Conservation (phyloP, 2,888 invertebrate species). For the Pilophorus perplexus region DNA sequence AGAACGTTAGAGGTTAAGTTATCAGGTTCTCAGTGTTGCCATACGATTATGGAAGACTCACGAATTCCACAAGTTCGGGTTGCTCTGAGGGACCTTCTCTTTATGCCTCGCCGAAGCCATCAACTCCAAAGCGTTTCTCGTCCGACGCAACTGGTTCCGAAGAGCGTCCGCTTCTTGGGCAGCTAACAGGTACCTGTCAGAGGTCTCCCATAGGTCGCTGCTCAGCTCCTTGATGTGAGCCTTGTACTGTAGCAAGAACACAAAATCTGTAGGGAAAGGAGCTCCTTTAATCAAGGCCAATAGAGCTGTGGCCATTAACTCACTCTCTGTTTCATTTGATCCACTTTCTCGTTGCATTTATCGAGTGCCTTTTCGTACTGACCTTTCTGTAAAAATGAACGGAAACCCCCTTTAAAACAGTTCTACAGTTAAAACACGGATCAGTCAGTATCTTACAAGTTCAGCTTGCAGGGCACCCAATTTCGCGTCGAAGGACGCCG, state of each 20-base stretch:
- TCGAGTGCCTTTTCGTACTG: slow-evolving; percentile 59
- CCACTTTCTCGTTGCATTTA: slow-evolving; percentile 52
- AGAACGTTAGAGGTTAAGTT: too few relatives aligned
- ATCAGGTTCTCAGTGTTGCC: too few relatives aligned
- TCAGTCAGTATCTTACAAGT: slow-evolving; percentile 40
- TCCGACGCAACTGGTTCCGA: slow-evolving; percentile 39
- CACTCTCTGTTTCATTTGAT: slow-evolving; percentile 56
- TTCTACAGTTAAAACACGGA: not conserved
- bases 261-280: not conserved
- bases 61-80: too few relatives aligned
- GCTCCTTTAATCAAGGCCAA: not conserved
- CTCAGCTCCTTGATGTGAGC: slow-evolving; percentile 57
- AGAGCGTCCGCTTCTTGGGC: slow-evolving; percentile 55
- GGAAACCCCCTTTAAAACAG: not conserved
- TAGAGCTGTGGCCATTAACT: slow-evolving; percentile 45
- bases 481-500: slow-evolving; percentile 33
- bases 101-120: too few relatives aligned
- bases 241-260: slow-evolving; percentile 50
- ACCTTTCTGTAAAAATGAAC: slow-evolving; percentile 50
- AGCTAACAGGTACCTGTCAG: slow-evolving; percentile 61
- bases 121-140: slow-evolving; percentile 21
- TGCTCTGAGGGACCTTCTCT: too few relatives aligned
- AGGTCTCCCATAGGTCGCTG: slow-evolving; percentile 61
- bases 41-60: too few relatives aligned
- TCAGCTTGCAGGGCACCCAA: slow-evolving; percentile 28